Evolutionary conservation across 2,113 vertebrate species (phyloP), one percentile per base, ranked within the genome.

Genomic region (Bostrychus sinensis): DNA sequence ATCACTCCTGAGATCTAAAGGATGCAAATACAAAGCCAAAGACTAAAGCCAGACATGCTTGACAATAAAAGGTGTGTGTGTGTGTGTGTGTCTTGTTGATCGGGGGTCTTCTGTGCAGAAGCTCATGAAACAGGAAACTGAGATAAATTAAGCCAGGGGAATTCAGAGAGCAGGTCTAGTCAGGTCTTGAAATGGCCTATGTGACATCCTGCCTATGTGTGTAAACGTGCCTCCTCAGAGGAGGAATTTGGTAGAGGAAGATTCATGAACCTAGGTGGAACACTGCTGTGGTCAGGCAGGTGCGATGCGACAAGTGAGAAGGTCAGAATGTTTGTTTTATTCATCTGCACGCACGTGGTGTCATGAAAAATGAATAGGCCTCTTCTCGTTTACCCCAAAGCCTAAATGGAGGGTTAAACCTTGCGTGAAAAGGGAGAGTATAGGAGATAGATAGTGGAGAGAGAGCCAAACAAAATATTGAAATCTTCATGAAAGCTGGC

Each of bases 91-190:
- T 34, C 54, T 66, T 85, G 84, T 75, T 76, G 82, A 80, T 78
- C 23, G 6, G 50, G 71, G 67, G 74, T 84, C 84, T 86, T 64
- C 62, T 72, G 67, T 66, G 63, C 23, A 22, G 73, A 30, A 78
- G 75, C 86, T 82, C 54, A 56, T 90, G 91, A 91, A 91, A 92
- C 88, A 87, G 87, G 88, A 92, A 89, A 86, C 87, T 81, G 83
- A 86, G 79, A 88, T 89, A 92, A 91, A 89, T 91, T 89, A 92
- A 91, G 88, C 81, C 10, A n/a, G 78, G 85, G 81, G 86, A 90
- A 86, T 89, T 90, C 81, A 84, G 73, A 81, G 86, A 79, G 81
- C 86, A 83, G 81, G 87, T 84, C 84, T 87, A 82, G 84, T 83
- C 74, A 84, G 64, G 81, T 72, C 46, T 51, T 1, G 25, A 63